A percentile compares a stretch with the other conserved stretches of the same genome.
phyloP scores from a whole-genome alignment of 2,113 vertebrate genomes.

The Procavia capensis region DNA sequence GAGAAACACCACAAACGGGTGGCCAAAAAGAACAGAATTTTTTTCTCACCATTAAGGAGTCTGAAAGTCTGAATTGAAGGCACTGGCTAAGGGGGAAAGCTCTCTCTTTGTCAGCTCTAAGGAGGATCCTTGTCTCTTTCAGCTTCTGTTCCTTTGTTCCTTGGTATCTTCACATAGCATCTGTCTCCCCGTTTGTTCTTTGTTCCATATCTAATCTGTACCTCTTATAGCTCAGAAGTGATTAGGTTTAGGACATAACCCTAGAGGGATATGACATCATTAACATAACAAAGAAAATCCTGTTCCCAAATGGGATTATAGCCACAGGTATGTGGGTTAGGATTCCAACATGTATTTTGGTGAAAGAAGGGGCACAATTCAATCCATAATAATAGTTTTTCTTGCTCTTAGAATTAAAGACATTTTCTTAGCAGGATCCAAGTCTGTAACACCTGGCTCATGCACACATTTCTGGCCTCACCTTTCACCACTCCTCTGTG shows the following conservation, averaged over 20 bases:
- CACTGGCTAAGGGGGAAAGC: not conserved
- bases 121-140: not conserved
- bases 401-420: not conserved
- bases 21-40: not conserved
- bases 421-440: not conserved
- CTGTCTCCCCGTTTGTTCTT: not conserved
- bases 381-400: not conserved
- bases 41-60: not conserved
- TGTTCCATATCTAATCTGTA: not conserved
- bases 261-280: not conserved
- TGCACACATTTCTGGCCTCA: not conserved
- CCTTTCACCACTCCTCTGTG: not conserved
- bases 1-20: not conserved
- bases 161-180: not conserved
- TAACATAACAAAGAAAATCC: not conserved
- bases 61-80: not conserved
- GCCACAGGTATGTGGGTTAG: not conserved
- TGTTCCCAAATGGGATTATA: not conserved
- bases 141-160: not conserved
- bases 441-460: not conserved
- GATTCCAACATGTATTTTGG: not conserved
- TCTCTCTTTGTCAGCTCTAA: not conserved
- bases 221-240: not conserved
- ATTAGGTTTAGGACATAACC: not conserved
- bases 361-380: not conserved